Conservation (phyloP, 2,797 vertebrate genomes). For the Hippoglossus hippoglossus region DNA sequence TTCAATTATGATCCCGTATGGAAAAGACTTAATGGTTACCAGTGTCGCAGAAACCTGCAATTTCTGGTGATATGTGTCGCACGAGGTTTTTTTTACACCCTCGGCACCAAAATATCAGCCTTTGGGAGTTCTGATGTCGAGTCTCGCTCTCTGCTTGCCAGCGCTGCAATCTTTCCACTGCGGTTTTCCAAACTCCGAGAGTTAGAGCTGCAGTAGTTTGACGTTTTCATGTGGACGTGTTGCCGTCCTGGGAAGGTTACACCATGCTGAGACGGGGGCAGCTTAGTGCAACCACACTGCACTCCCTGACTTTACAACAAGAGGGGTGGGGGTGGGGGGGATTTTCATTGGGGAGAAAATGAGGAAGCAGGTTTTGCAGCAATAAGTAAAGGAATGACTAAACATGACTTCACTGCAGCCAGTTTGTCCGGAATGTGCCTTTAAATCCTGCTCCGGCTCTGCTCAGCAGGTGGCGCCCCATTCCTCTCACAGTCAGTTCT, state of each 20-base stretch:
- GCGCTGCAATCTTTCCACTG: slow-evolving; percentile 63
- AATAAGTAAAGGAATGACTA: background rate
- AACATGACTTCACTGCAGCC: background rate
- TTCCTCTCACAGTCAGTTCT: background rate
- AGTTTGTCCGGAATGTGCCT: slow-evolving; percentile 1
- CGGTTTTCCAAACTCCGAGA: slow-evolving; percentile 45
- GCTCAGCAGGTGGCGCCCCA: slow-evolving; percentile 67
- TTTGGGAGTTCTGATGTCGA: slow-evolving; percentile 53
- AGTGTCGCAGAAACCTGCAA: slow-evolving; percentile 55
- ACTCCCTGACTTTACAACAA: slow-evolving; percentile 7
- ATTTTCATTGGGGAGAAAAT: too few species aligned
- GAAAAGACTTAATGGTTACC: slow-evolving; percentile 53
- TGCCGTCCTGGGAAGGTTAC: slow-evolving; percentile 58
- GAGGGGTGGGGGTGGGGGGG: background rate
- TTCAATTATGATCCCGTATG: slow-evolving; percentile 42
- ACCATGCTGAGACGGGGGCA: slow-evolving; percentile 44
- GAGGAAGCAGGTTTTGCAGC: background rate
- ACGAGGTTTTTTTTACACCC: slow-evolving; percentile 59
- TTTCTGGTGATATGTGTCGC: slow-evolving; percentile 66
- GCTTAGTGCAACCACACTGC: slow-evolving; percentile 26
- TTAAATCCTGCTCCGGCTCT: slow-evolving; percentile 1
- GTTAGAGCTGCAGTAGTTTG: slow-evolving; percentile 47
- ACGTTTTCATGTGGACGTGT: slow-evolving; percentile 64
- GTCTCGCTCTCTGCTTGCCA: slow-evolving; percentile 49
- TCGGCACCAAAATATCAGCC: slow-evolving; percentile 63